phyloP scores from a whole-genome alignment of 64 coral and sea anemone genomes.

The Pachyseris speciosa region DNA sequence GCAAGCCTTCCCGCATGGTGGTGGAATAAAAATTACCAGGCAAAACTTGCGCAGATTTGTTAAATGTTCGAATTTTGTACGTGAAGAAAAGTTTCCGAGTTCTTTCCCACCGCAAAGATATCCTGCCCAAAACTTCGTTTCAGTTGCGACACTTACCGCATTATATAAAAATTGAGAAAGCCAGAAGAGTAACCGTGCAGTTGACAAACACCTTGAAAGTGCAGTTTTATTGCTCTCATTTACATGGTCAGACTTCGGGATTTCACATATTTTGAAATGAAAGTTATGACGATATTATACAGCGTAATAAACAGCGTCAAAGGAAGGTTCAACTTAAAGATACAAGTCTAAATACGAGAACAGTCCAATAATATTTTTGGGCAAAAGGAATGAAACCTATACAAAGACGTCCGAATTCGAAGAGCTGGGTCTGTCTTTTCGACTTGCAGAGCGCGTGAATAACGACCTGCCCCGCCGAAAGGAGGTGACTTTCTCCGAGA shows the following conservation, averaged over 20 bases:
- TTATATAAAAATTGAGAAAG: neutral
- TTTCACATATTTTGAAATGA: too few species aligned
- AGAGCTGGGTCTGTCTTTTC: neutral
- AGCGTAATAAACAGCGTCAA: neutral
- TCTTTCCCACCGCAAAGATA: too few species aligned
- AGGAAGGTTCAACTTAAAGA: neutral
- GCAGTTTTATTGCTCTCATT: too few species aligned
- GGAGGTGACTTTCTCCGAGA: slow-evolving; percentile 40
- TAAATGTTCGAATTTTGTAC: too few species aligned
- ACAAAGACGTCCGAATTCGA: slow-evolving; percentile 21
- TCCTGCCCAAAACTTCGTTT: too few species aligned
- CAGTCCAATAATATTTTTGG: neutral
- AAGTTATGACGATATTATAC: neutral
- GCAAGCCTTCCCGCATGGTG: neutral
- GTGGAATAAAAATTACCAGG: neutral
- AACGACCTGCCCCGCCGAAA: neutral
- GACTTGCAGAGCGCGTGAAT: neutral
- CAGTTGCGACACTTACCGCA: too few species aligned
- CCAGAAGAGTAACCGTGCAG: too few species aligned
- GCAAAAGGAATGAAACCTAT: neutral
- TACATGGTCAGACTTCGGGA: too few species aligned
- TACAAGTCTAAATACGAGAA: neutral
- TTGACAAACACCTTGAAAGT: too few species aligned
- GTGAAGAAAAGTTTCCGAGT: too few species aligned
- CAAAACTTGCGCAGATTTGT: neutral